Evolutionary conservation across 2,113 vertebrate species (phyloP).

Genomic region (Suncus etruscus): DNA sequence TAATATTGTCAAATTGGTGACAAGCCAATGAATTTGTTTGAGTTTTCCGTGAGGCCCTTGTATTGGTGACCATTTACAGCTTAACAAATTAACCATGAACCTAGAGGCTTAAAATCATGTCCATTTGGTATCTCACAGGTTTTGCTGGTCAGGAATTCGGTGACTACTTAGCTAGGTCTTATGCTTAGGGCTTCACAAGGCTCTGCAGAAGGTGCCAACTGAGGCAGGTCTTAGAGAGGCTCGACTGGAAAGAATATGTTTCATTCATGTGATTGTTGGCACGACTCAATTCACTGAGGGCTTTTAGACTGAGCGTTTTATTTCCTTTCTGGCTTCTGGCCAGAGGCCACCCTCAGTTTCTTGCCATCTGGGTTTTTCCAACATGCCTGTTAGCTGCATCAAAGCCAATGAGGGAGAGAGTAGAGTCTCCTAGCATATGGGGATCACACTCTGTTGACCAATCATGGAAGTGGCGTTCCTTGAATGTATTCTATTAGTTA

Average conservation of each 20-base stretch:
- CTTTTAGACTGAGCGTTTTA: not conserved
- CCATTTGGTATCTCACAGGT: not conserved
- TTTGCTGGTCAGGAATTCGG: not conserved
- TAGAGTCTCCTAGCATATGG: conserved; percentile 2
- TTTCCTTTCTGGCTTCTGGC: not conserved
- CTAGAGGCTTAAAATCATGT: not conserved
- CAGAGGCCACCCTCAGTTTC: not conserved
- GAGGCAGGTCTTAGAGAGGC: conserved; percentile 1
- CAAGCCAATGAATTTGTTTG: not conserved
- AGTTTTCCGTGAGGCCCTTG: not conserved
- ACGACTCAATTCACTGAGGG: not conserved
- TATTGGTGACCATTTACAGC: not conserved
- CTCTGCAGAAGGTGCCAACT: not conserved
- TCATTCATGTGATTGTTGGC: not conserved
- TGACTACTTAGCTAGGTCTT: not conserved
- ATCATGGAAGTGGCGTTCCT: not conserved
- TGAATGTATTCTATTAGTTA: conserved; percentile 7
- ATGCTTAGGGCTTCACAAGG: not conserved
- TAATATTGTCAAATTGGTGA: not conserved
- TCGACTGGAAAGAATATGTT: not conserved
- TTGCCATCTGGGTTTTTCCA: not conserved
- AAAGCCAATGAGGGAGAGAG: not conserved
- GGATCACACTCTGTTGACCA: not conserved
- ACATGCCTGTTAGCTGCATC: conserved; percentile 9
- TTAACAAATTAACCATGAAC: not conserved